Evolutionary conservation across 2,797 vertebrate genomes (phyloP).

Genomic region (Sebastes hubbsi): DNA sequence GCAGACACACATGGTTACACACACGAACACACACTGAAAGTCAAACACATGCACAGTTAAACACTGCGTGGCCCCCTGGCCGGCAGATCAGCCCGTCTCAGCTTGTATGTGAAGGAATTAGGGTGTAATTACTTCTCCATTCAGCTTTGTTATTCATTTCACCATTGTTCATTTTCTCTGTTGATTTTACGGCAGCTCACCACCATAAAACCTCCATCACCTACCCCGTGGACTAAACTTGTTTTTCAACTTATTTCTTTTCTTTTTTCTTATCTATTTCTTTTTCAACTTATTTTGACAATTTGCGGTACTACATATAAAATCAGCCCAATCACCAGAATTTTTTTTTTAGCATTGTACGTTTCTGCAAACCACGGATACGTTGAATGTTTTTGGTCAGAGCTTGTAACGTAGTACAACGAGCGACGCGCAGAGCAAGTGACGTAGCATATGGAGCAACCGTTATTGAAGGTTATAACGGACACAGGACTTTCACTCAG

Average conservation of each 20-base stretch:
- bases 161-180: background rate
- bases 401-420: too few species aligned
- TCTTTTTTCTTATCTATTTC: too few species aligned
- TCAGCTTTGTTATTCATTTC: constrained; percentile 2
- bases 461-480: too few species aligned
- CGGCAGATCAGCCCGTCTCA: constrained; percentile 33
- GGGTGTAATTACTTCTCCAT: constrained; percentile 25
- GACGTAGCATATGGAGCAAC: too few species aligned
- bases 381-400: background rate
- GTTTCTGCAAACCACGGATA: too few species aligned
- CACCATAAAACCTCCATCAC: background rate
- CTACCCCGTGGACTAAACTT: background rate
- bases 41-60: constrained; percentile 45
- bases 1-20: background rate
- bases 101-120: constrained; percentile 47
- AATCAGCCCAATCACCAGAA: background rate
- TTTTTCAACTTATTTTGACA: background rate
- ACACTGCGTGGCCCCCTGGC: constrained; percentile 25
- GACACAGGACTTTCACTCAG: too few species aligned
- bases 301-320: background rate
- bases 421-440: too few species aligned
- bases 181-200: background rate
- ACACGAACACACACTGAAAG: constrained; percentile 33
- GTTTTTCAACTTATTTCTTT: background rate
- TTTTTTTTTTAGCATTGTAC: too few species aligned